phyloP scores from a whole-genome alignment of 2,797 vertebrate genomes.

The Mus spretus region DNA sequence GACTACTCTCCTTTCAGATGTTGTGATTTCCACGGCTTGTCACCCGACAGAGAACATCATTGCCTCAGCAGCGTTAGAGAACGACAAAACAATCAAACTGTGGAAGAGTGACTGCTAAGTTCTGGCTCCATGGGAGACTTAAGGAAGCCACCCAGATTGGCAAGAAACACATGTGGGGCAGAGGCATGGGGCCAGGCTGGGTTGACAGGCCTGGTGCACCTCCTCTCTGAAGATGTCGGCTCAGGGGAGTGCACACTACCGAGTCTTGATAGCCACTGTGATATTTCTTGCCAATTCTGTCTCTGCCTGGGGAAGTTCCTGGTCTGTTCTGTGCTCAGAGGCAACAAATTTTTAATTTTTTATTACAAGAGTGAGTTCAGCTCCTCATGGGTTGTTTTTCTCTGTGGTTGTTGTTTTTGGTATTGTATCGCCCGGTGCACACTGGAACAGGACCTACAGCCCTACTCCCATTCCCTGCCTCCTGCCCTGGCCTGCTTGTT shows the following conservation, averaged over 20 bases:
- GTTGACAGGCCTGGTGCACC: neutral
- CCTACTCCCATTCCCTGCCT: constrained; percentile 52
- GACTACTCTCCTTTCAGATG: constrained; percentile 89
- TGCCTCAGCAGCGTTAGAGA: constrained; percentile 98
- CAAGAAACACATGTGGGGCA: constrained; percentile 65
- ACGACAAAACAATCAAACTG: constrained; percentile 99
- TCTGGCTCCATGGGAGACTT: constrained; percentile 78
- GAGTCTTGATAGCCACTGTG: neutral
- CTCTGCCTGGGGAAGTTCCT: constrained; percentile 72
- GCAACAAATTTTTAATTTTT: constrained; percentile 78
- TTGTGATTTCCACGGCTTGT: constrained; percentile 99
- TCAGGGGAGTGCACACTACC: neutral
- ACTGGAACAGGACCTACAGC: constrained; percentile 79
- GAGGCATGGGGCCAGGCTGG: neutral
- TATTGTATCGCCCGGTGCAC: constrained; percentile 80
- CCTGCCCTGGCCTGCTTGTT: neutral
- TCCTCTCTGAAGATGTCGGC: neutral
- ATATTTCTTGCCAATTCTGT: constrained; percentile 54
- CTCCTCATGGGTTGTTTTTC: constrained; percentile 84
- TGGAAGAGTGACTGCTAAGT: constrained; percentile 99
- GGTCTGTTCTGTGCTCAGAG: constrained; percentile 83
- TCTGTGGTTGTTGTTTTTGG: constrained; percentile 78
- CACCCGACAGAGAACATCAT: constrained; percentile 99
- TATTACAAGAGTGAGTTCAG: constrained; percentile 84
- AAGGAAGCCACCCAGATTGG: constrained; percentile 67